Evolutionary conservation across 2,113 vertebrate genomes (phyloP).

Genomic region (rabbit (Oryctolagus cuniculus)): DNA sequence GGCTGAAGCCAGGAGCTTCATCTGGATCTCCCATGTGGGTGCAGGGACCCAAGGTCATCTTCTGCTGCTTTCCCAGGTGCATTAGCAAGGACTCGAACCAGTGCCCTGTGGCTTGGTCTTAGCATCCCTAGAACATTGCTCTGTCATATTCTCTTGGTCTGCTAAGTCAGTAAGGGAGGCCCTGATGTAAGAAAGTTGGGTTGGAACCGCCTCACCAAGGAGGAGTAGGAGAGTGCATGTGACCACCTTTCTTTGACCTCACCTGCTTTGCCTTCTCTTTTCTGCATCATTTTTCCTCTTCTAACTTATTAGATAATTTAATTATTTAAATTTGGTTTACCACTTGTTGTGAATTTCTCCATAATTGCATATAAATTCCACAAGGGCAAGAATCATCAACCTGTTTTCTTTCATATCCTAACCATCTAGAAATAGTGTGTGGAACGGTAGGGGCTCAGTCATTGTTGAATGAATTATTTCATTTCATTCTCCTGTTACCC

Average conservation of each 20-base stretch:
- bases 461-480: conserved; percentile 1
- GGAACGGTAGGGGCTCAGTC: neutral
- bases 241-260: neutral
- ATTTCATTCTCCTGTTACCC: neutral
- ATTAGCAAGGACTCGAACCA: no score
- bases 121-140: neutral
- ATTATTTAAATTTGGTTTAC: neutral
- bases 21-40: no score
- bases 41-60: no score
- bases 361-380: neutral
- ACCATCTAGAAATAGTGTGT: neutral
- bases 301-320: neutral
- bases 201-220: neutral
- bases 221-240: neutral
- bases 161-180: neutral
- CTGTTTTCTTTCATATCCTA: neutral
- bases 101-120: neutral
- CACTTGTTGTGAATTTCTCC: neutral
- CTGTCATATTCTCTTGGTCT: neutral
- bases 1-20: no score
- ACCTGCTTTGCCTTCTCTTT: neutral
- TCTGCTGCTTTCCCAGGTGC: no score
- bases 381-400: neutral
- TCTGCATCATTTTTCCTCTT: neutral
- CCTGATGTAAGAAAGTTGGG: neutral